Percentiles rank a stretch among this genome's conserved stretches.
These are phyloP conservation scores for Phacellophora camtschatica DNA, from an alignment of 30 jellyfish, hydroid and myxozoan species.

Conservation along the genomic window DNA sequence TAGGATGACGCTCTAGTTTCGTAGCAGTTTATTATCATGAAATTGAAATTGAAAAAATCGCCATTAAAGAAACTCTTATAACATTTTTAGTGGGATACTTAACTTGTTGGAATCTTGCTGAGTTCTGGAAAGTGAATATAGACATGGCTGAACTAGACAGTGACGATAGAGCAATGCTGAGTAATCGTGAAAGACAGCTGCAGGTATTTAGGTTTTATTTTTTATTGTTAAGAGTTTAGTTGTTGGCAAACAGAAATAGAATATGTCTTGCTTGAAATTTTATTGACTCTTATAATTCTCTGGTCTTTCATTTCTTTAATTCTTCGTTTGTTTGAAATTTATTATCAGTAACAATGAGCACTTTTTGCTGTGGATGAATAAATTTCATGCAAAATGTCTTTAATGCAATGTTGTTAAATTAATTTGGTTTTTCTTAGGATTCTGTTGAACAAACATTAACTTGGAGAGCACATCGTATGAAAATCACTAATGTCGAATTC, in stretches of 20 bases:
- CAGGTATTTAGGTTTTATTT: conserved; percentile 2
- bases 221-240: conserved; percentile 22
- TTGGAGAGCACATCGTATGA: conserved; percentile 74
- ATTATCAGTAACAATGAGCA: too few relatives aligned
- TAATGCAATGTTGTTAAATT: too few relatives aligned
- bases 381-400: too few relatives aligned
- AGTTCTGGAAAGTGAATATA: conserved; percentile 46
- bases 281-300: background rate
- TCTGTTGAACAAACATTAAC: conserved; percentile 56
- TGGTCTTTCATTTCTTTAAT: background rate
- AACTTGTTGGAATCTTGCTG: conserved; percentile 54
- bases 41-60: too few relatives aligned
- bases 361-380: too few relatives aligned
- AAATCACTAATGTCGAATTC: conserved; percentile 44
- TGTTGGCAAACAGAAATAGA: too few relatives aligned
- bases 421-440: conserved; percentile 16
- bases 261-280: too few relatives aligned
- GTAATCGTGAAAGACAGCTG: conserved; percentile 48
- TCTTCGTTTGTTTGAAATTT: background rate
- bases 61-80: too few relatives aligned
- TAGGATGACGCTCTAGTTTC: too few relatives aligned
- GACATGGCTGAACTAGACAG: background rate
- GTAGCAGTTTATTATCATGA: too few relatives aligned
- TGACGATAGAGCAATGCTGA: conserved; percentile 3
- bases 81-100: conserved; percentile 68